Base-by-base conservation (phyloP, 2,888 invertebrate genomes). In the Orthonevra nobilis region DNA sequence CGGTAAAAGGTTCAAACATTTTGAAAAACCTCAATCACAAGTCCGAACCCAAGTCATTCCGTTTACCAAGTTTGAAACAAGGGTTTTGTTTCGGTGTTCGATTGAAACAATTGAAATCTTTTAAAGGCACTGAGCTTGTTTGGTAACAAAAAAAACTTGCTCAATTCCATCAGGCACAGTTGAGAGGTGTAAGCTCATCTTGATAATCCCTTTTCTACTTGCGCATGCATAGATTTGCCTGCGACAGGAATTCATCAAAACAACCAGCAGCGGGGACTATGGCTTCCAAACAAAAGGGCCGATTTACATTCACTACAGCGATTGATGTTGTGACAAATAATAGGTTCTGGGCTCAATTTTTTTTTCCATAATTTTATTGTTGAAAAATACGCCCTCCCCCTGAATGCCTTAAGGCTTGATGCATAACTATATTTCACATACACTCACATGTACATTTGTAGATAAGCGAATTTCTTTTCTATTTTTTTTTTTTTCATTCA, bases 261-360 rank as follows among this genome's bases (percentile, higher is more conserved):
- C 66, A 44, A 46, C 66, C 56, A 28, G 32, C 23, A 19, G 34
- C 26, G 30, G 12, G 19, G 12, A 6, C n/a, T 28, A n/a, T n/a
- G 17, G 4, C 9, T 42, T 36, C n/a, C 19, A 2, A 32, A n/a
- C 10, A 14, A 30, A 34, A 28, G 52, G 7, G n/a, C n/a, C 26
- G 34, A 12, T 52, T 44, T 12, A 44, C 26, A 26, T 44, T 46
- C 26, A 44, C 34, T 36, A 26, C 46, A 1, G 9, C 46, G 26
- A 26, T 36, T 61, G 46, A 28, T 48, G 36, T 36, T 38, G 28
- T 28, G 48, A 38, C 61, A 61, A 61, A 61, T 61, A 61, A 61
- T 28, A 61, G 26, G 28, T 61, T 36, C 34, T 44, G 54, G n/a
- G 54, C 26, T 56, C 36, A 52, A 28, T 34, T 64, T 42, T 34